Evolutionary conservation across 2,113 vertebrate genomes (phyloP).

Genomic region (Sciurus niger): DNA sequence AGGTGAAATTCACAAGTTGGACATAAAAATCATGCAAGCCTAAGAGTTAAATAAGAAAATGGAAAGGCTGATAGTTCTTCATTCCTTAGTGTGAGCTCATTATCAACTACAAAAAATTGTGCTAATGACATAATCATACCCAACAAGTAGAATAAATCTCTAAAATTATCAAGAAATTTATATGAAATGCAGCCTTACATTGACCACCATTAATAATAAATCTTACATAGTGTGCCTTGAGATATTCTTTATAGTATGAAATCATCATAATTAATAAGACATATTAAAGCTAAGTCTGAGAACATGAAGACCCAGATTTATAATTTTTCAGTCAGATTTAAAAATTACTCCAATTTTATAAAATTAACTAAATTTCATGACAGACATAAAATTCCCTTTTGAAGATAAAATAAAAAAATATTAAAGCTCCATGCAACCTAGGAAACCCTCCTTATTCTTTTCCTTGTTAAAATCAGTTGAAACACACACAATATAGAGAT

Average conservation of each 20-base stretch:
- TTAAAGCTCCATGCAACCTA: not conserved
- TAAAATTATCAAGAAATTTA: not conserved
- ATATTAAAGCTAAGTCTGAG: not conserved
- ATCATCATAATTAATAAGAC: not conserved
- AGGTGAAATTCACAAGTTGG: not conserved
- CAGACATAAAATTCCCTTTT: not conserved
- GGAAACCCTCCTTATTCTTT: not conserved
- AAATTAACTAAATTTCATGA: not conserved
- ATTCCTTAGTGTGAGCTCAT: not conserved
- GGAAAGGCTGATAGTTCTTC: not conserved
- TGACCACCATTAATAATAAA: conserved; percentile 6
- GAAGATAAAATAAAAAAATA: not conserved
- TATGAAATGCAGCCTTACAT: not conserved
- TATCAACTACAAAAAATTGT: not conserved
- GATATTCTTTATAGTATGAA: not conserved
- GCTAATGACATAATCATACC: not conserved
- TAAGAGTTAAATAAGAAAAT: not conserved
- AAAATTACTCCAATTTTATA: conserved; percentile 25
- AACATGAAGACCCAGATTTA: not conserved
- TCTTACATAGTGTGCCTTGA: not conserved
- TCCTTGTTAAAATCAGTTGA: not conserved
- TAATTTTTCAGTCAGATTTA: conserved; percentile 21
- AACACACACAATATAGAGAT: not conserved
- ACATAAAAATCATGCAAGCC: not conserved
- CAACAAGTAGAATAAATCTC: not conserved